These are phyloP conservation scores for Zaprionus capensis DNA, from an alignment of 1,140 invertebrate species.

Conservation along the genomic window DNA sequence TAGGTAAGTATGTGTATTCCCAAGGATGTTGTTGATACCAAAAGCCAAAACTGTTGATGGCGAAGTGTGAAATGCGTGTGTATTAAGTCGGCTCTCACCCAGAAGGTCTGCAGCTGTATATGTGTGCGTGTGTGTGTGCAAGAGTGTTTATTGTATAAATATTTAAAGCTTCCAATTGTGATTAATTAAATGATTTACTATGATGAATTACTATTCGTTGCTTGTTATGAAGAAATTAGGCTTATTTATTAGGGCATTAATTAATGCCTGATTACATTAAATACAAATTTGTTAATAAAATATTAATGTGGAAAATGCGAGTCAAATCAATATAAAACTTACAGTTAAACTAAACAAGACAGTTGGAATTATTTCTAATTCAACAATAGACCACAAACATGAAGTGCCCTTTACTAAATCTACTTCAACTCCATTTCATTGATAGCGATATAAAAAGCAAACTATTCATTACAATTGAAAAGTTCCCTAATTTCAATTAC, in stretches of 20 bases:
- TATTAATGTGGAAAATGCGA: background rate
- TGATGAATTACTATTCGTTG: background rate
- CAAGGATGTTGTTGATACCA: conserved; percentile 43
- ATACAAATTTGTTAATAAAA: background rate
- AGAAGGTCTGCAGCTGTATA: background rate
- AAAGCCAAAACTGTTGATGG: conserved; percentile 42
- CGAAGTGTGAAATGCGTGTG: conserved; percentile 40
- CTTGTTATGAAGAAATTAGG: background rate
- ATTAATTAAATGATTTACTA: background rate
- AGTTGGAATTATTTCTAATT: background rate
- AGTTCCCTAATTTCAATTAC: too few species aligned
- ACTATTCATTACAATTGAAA: too few species aligned
- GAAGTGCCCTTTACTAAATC: too few species aligned
- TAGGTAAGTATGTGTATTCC: conserved; percentile 40
- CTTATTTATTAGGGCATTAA: background rate
- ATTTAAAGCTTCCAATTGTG: conserved; percentile 9
- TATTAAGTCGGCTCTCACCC: conserved; percentile 21
- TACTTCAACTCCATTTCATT: too few species aligned
- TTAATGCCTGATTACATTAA: background rate
- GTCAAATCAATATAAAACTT: background rate
- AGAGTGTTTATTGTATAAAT: conserved; percentile 9
- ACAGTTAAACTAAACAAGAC: background rate
- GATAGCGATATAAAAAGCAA: too few species aligned
- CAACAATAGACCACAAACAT: too few species aligned
- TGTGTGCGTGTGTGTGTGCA: background rate